Conservation (phyloP, 2,888 invertebrate species). For the Campopleginae sp. region DNA sequence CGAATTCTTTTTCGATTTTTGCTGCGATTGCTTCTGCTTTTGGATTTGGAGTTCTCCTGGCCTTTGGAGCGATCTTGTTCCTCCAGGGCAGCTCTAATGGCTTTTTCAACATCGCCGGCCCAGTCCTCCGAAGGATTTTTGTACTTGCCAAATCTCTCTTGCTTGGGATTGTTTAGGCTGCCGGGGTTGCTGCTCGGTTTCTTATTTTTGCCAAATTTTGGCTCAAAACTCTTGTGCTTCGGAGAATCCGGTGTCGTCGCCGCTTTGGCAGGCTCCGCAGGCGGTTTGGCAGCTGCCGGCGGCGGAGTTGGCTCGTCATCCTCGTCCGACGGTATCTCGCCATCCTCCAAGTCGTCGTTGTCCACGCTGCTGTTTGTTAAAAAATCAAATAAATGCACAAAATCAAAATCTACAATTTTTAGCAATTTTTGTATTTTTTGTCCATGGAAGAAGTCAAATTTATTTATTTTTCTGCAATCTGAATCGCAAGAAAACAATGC, state of each 20-base stretch:
- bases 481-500: neutral
- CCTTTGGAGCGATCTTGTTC: slow-evolving; percentile 85
- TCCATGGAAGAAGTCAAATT: neutral
- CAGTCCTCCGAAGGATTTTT: slow-evolving; percentile 88
- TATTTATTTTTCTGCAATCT: neutral
- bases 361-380: slow-evolving; percentile 74
- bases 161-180: slow-evolving; percentile 73
- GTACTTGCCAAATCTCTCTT: slow-evolving; percentile 85
- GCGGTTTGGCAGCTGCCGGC: slow-evolving; percentile 85
- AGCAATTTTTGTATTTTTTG: too few species aligned
- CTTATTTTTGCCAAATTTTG: slow-evolving; percentile 79
- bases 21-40: slow-evolving; percentile 77
- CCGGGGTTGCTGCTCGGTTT: slow-evolving; percentile 70
- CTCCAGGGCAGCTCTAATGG: slow-evolving; percentile 90
- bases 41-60: slow-evolving; percentile 77
- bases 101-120: slow-evolving; percentile 92
- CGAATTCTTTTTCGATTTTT: slow-evolving; percentile 79
- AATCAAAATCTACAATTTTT: neutral
- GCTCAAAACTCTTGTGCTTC: slow-evolving; percentile 79
- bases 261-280: slow-evolving; percentile 74
- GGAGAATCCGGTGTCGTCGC: slow-evolving; percentile 82
- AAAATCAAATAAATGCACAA: slow-evolving; percentile 51
- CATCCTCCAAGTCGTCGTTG: slow-evolving; percentile 92
- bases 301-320: slow-evolving; percentile 84
- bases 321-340: slow-evolving; percentile 92